Evolutionary conservation across 2,888 invertebrate species (phyloP).

Genomic region (Xestia xanthographa): DNA sequence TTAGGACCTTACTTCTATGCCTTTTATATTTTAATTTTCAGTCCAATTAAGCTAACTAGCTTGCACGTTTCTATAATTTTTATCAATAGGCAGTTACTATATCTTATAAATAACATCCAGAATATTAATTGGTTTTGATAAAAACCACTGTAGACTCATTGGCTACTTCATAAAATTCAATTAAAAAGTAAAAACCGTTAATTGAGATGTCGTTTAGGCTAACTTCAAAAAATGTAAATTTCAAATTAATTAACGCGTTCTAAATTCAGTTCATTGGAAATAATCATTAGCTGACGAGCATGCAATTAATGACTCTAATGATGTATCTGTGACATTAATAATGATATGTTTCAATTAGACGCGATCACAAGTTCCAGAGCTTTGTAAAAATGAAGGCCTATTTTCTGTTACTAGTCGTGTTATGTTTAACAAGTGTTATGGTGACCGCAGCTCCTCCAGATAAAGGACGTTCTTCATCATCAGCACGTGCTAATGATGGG

Average conservation of each 20-base stretch:
- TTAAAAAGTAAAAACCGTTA: background rate
- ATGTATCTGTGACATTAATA: background rate
- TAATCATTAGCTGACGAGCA: background rate
- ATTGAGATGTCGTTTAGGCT: background rate
- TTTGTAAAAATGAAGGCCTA: background rate
- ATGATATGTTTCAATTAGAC: background rate
- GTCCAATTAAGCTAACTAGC: conserved; percentile 50
- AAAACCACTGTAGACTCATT: too few species aligned
- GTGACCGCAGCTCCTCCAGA: background rate
- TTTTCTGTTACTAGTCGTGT: background rate
- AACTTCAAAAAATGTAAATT: background rate
- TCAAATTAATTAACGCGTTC: background rate
- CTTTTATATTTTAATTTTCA: conserved; percentile 44
- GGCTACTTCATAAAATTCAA: background rate
- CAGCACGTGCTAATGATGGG: background rate
- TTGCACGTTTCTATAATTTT: conserved; percentile 15
- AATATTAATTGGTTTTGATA: conserved; percentile 22
- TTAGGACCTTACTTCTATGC: conserved; percentile 27
- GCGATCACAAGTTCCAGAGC: background rate
- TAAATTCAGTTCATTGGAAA: background rate
- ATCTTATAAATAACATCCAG: background rate
- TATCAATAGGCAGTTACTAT: conserved; percentile 4
- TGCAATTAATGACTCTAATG: background rate
- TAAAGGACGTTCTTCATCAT: too few species aligned
- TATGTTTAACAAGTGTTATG: conserved; percentile 9